phyloP scores from a whole-genome alignment of 2,113 vertebrate genomes.

The Noctilio leporinus region DNA sequence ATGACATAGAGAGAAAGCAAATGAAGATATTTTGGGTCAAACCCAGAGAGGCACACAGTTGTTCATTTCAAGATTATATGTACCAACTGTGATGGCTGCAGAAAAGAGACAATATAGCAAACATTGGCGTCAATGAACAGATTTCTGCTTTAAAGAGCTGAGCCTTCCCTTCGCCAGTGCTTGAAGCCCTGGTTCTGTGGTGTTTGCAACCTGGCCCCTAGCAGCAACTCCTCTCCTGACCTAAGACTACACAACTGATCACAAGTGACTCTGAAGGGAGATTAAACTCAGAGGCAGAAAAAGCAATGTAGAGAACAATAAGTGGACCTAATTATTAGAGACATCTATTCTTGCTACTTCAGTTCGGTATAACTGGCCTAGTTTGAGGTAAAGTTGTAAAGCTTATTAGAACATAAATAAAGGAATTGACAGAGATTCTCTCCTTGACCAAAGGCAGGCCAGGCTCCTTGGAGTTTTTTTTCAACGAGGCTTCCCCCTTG shows the following conservation, averaged over 20 bases:
- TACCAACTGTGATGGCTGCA: not conserved
- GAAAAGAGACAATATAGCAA: not conserved
- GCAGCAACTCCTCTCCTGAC: not conserved
- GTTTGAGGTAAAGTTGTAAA: not conserved
- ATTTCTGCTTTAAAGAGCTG: not conserved
- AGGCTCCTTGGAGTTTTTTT: not conserved
- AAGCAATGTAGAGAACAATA: not conserved
- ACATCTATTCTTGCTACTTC: not conserved
- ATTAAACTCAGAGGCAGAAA: not conserved
- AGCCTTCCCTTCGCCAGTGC: not conserved
- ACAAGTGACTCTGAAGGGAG: not conserved
- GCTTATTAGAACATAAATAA: not conserved
- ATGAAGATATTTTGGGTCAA: not conserved
- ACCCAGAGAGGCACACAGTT: too few relatives aligned
- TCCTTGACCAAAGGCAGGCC: not conserved
- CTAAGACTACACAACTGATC: not conserved
- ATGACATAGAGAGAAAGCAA: not conserved
- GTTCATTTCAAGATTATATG: not conserved
- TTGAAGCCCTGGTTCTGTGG: accelerated
- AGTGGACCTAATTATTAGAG: not conserved
- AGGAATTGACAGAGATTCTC: not conserved
- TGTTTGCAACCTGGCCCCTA: too few relatives aligned
- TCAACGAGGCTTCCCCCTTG: not conserved
- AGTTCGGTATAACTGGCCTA: not conserved
- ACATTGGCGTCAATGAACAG: not conserved